Evolutionary conservation across 2,797 vertebrate species (phyloP), one percentile per base, ranked within the genome.

Genomic region (Crypturellus tataupa): DNA sequence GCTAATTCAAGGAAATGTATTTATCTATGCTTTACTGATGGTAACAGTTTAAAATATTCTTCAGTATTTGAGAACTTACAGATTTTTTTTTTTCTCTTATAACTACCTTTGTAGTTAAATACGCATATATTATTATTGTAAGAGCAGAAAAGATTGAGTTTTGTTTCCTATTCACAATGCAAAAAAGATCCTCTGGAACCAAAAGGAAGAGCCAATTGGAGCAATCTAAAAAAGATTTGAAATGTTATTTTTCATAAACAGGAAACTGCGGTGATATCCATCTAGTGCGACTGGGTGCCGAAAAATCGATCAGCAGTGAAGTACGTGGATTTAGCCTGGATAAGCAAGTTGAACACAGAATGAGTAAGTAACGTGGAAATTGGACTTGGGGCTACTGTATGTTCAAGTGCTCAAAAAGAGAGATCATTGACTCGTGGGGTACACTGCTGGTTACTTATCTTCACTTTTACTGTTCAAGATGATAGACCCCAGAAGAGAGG

Each of bases 241-340:
- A 79, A 44, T 93, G 24, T 85, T 27, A 15, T 91, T 94, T 95
- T 93, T 56, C 31, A 17, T 93, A 47, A 90, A 94, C 95, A 99
- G 98, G 98, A 63, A 99, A 98, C 73, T 99, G 98, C 87, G 98
- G 98, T 17, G 98, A 99, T 94, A 98, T 99, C 93, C 98, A 98
- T 68, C 93, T 99, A 94, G 98, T 99, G 73, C 95, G 98, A 60
- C 95, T 99, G 62, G 98, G 98, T 51, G 95, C 96, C 80, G 98
- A 98, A 85, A 98, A 94, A 59, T 97, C 98, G 15, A 99, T 99
- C 89, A 98, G 97, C 64, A 96, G 39, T 25, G 97, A 98, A 20
- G 98, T 99, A 31, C 93, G 97, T 9, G 96, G 23, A 23, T 99
- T 98, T 95, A 98, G 98, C 72, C 95, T 99, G 92, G 98, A 99